Base-by-base conservation (phyloP, 1,140 invertebrate species). In the Drosophila nasuta region DNA sequence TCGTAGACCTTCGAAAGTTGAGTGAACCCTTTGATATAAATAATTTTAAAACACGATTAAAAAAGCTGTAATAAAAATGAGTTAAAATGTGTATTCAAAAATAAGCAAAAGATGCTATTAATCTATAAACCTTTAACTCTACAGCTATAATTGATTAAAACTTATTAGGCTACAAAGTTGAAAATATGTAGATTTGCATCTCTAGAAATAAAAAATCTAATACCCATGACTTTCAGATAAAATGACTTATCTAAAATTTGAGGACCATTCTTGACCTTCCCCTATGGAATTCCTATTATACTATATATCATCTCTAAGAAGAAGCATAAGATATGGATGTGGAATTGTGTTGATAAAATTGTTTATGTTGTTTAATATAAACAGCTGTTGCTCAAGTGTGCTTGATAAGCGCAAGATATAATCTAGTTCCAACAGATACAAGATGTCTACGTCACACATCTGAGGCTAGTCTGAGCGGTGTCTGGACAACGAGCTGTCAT, bases 401-500 rank as follows among this genome's bases (percentile, higher is more conserved):
- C 7, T 25, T 45, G 56, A 68, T 62, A 62, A 74, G 38, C 46
- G 7, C 28, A 33, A 15, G 25, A 52, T 38, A 43, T 17, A 17
- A 45, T 59, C 25, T 35, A 15, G 15, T 64, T 35, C 33, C 28
- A 52, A 62, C 49, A 63, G 20, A 38, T 20, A 35, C 13, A 38
- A 66, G 52, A 67, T 66, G 25, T 58, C 60, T 60, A 43, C 46
- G 35, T 35, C 48, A 57, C 20, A 48, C 49, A 51, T 30, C n/a
- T n/a, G 0, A 54, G 56, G 8, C 43, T 13, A 6, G 51, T 75
- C 65, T 66, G 45, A 11, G 11, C 20, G 8, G 25, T 7, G 69
- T 66, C 69, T 62, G 51, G 38, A 17, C 30, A 17, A 48, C 6
- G 35, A 10, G 7, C 3, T 30, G 5, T 5, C 33, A 46, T 13